Base-by-base conservation (phyloP, 2,888 invertebrate genomes). In the Phyllotreta striolata region DNA sequence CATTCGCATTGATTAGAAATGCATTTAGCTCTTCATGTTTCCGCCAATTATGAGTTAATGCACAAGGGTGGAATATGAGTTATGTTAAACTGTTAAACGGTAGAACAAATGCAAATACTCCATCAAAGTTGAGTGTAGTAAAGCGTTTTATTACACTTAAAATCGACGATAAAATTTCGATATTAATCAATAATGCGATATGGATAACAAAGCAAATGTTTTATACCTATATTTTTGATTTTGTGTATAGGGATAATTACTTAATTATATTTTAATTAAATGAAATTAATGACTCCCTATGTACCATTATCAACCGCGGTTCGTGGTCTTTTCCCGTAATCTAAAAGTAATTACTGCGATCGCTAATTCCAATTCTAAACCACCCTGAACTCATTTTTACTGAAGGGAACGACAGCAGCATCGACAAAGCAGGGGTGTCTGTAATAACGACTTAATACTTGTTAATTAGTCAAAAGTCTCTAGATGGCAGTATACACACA, bases 391-490 rank as follows among this genome's bases (percentile, higher is more conserved):
- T 64, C 66, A 69, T 71, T 72, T 72, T 72, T 71, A 64, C 68
- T 35, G 47, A 59, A 46, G 56, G 47, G 4, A 4, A 4, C 12
- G 12, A 52, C 52, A 6, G 13, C 10, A n/a, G 3, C 13, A 39
- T 38, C 62, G 52, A 63, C 60, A 60, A 39, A 64, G 54, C 61
- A 66, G 67, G 74, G 70, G 69, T 70, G 68, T 68, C 66, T 59
- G 66, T 71, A 73, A 73, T 73, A 72, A 73, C 71, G 67, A 67
- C 69, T 73, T 73, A 72, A 73, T 72, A 72, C 72, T 72, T 72
- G 74, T 73, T 74, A 73, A 73, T 74, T 73, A 73, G 71, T 68
- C 62, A 66, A 57, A 66, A 68, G 66, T 73, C 72, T 73, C 72
- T 67, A 67, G 70, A 65, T 68, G 66, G 71, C 67, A 72, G 70